A percentile compares a stretch with the other conserved stretches of the same genome.
These are phyloP conservation scores for Dysmachus trigonus DNA, from an alignment of 2,888 invertebrate species.

Conservation along the genomic window DNA sequence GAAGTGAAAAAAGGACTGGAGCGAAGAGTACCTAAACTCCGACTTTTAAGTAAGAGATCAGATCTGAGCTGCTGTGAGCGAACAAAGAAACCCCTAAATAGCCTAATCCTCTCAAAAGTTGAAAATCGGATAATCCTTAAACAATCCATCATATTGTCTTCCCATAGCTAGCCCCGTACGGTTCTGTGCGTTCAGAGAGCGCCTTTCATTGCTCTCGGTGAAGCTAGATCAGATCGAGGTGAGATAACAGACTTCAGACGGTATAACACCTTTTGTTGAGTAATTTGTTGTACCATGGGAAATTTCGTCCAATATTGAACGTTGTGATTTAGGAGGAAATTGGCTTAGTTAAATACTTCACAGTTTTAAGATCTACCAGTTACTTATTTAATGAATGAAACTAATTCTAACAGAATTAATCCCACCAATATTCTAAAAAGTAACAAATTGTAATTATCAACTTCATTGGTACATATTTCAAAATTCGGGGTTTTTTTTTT, in stretches of 20 bases:
- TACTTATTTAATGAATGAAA: background rate
- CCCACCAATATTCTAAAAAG: too few relatives aligned
- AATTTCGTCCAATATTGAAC: background rate
- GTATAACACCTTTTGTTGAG: background rate
- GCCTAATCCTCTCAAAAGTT: conserved; percentile 20
- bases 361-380: background rate
- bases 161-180: background rate
- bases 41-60: conserved; percentile 34
- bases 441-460: too few relatives aligned
- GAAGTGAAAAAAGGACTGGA: conserved; percentile 15
- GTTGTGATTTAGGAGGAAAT: background rate
- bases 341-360: background rate
- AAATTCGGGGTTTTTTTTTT: too few relatives aligned
- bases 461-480: too few relatives aligned
- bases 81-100: conserved; percentile 29
- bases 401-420: background rate
- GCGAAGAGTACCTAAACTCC: conserved; percentile 10
- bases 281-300: background rate
- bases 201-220: background rate
- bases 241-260: background rate
- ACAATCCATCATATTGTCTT: conserved; percentile 41
- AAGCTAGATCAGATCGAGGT: background rate
- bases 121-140: conserved; percentile 19
- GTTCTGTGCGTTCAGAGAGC: background rate
- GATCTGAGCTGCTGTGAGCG: conserved; percentile 12